phyloP scores from a whole-genome alignment of 2,888 invertebrate genomes.

The Mantis religiosa region DNA sequence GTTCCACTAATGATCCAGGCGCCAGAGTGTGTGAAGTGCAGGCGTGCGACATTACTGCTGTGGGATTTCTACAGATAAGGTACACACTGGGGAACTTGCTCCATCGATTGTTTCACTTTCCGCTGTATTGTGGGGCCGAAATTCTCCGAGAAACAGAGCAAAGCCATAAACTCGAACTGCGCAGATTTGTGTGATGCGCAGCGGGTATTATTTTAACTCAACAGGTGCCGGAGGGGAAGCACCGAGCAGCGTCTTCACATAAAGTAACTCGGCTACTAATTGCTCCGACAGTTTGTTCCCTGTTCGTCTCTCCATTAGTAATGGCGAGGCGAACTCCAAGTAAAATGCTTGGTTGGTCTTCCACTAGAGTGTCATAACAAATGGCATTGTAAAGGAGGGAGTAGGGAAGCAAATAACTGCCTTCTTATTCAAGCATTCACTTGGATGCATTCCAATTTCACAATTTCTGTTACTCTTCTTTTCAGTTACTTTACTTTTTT shows the following conservation, averaged over 20 bases:
- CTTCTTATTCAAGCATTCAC: not conserved
- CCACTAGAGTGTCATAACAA: not conserved
- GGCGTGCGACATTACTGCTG: not conserved
- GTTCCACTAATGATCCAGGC: too few species aligned
- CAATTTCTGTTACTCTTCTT: not conserved
- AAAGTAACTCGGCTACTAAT: not conserved
- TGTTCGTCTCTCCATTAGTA: not conserved
- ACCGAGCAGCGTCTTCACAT: too few species aligned
- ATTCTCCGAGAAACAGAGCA: not conserved
- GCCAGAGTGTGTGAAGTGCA: not conserved
- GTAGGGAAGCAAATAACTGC: not conserved
- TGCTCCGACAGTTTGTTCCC: not conserved
- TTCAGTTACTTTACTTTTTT: not conserved
- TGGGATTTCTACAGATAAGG: not conserved
- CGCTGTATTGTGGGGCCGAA: not conserved
- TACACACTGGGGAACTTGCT: not conserved
- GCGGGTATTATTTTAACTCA: not conserved
- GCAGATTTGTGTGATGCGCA: not conserved
- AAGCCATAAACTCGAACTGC: not conserved
- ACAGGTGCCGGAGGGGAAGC: not conserved
- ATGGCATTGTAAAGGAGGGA: not conserved
- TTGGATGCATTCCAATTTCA: not conserved
- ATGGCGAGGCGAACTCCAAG: not conserved
- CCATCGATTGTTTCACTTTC: not conserved
- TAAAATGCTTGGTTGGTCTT: not conserved